phyloP scores from a whole-genome alignment of 2,888 invertebrate genomes.

The Lacanobia wlatinum region DNA sequence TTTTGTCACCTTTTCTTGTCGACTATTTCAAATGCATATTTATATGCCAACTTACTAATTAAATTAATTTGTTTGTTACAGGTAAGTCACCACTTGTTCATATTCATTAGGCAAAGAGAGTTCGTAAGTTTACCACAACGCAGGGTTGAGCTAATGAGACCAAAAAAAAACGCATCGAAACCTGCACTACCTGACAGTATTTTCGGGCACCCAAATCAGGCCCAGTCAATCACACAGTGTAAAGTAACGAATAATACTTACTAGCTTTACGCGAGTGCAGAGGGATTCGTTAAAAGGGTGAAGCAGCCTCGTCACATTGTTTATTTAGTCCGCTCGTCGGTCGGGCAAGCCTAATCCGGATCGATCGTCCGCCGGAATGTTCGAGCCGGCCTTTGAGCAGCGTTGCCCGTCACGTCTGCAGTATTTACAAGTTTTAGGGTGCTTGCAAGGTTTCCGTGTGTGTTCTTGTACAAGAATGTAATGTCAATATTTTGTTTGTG shows the following conservation, averaged over 20 bases:
- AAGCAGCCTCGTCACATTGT: conserved; percentile 88
- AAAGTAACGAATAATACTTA: conserved; percentile 81
- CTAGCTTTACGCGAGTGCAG: conserved; percentile 77
- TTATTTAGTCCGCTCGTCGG: conserved; percentile 87
- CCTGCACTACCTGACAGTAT: neutral
- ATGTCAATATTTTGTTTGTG: conserved; percentile 59
- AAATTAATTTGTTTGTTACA: conserved; percentile 39
- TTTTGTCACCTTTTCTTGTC: neutral
- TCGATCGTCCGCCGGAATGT: conserved; percentile 82
- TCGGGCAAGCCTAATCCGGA: conserved; percentile 83
- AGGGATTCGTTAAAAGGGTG: conserved; percentile 89
- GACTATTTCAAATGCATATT: no score
- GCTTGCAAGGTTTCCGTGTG: conserved; percentile 69
- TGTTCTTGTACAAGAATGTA: conserved; percentile 60
- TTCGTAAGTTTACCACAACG: conserved; percentile 17
- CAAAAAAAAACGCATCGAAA: neutral
- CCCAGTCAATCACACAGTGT: conserved; percentile 64
- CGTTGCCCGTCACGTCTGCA: conserved; percentile 72
- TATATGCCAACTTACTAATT: neutral
- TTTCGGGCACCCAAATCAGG: conserved; percentile 38
- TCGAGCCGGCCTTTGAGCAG: conserved; percentile 70
- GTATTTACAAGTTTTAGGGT: conserved; percentile 75
- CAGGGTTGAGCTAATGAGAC: neutral
- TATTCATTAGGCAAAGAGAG: neutral
- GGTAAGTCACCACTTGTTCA: conserved; percentile 32